Conservation (phyloP, 2,888 invertebrate genomes). For the Metallyticus violacea region DNA sequence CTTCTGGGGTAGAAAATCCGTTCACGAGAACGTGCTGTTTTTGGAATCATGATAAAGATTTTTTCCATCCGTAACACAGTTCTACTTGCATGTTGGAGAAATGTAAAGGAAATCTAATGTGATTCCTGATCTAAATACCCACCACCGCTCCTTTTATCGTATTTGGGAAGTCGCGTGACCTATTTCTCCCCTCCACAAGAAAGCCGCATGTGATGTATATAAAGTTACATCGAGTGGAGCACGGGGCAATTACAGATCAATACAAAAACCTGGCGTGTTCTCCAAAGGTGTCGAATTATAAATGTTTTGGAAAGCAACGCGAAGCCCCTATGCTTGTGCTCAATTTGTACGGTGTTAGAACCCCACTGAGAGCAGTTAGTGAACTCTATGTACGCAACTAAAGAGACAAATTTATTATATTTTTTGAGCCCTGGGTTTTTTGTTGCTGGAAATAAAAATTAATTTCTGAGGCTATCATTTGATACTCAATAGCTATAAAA, state of each 20-base stretch:
- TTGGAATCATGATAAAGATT: background rate
- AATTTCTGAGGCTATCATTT: too few relatives aligned
- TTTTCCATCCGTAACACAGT: background rate
- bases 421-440: too few relatives aligned
- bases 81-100: background rate
- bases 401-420: background rate
- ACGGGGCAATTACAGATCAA: background rate
- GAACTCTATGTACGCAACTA: background rate
- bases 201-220: background rate
- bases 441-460: too few relatives aligned
- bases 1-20: background rate
- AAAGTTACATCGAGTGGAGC: background rate
- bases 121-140: background rate
- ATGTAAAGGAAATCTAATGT: background rate
- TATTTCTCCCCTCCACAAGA: too few relatives aligned
- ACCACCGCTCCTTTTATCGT: background rate
- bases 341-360: background rate
- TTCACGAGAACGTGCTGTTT: background rate
- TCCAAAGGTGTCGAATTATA: background rate
- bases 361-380: too few relatives aligned
- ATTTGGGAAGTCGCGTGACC: background rate
- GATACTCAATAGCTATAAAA: too few relatives aligned
- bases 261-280: background rate
- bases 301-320: background rate
- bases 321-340: background rate